Percentiles rank a stretch among this genome's conserved stretches.
Evolutionary conservation across 2,113 vertebrate species (phyloP).

Genomic region (Antigone vipio): DNA sequence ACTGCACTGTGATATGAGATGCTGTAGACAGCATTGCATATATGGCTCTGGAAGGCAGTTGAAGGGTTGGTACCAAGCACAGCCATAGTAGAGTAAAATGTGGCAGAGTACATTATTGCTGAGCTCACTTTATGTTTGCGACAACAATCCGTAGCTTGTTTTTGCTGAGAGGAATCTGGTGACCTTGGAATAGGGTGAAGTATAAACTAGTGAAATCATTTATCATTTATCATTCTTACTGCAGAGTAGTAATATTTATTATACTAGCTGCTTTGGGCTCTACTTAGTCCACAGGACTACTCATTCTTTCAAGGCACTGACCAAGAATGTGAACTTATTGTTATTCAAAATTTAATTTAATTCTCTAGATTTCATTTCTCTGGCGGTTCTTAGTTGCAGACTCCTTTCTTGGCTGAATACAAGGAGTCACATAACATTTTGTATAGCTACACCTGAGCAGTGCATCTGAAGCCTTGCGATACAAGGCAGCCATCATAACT

Average conservation of each 20-base stretch:
- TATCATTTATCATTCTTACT: background rate
- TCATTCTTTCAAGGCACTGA: background rate
- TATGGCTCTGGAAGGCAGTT: background rate
- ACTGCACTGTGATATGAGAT: background rate
- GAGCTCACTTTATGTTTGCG: background rate
- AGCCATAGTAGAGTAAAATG: background rate
- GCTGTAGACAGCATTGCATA: background rate
- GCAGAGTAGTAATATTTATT: background rate
- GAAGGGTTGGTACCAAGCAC: background rate
- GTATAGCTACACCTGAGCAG: background rate
- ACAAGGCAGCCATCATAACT: background rate
- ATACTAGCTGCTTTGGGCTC: background rate
- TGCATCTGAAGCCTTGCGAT: background rate
- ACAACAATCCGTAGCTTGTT: background rate
- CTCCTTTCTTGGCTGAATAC: background rate
- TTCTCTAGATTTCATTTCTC: background rate
- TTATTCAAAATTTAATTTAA: background rate
- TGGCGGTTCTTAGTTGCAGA: background rate
- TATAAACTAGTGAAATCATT: background rate
- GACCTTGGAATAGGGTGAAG: background rate
- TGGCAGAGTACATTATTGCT: background rate
- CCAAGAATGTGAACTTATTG: background rate
- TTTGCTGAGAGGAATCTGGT: background rate
- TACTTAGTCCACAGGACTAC: background rate
- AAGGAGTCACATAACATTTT: rapidly evolving